These are phyloP conservation scores for Lypha dubia DNA, from an alignment of 2,888 invertebrate species.

Conservation along the genomic window DNA sequence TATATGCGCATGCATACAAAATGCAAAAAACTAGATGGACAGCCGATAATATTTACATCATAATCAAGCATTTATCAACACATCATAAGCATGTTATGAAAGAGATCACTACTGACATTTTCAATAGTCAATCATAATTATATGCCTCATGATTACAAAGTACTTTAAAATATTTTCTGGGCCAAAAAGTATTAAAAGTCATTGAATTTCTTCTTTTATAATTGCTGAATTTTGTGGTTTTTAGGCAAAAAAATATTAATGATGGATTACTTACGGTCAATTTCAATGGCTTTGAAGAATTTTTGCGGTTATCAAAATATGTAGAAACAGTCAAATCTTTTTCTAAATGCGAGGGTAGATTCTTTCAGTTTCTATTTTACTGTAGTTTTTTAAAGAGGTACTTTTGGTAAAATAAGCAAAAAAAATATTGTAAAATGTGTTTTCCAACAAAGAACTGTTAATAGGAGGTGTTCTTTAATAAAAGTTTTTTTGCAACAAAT, in stretches of 20 bases:
- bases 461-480: no score
- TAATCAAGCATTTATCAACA: conserved; percentile 67
- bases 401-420: no score
- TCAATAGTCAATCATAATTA: conserved; percentile 68
- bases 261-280: conserved; percentile 46
- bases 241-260: conserved; percentile 10
- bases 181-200: conserved; percentile 5
- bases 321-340: background rate
- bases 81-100: conserved; percentile 62
- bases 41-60: conserved; percentile 58
- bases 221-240: background rate
- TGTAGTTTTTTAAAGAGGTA: no score
- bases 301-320: conserved; percentile 31
- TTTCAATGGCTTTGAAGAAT: conserved; percentile 7
- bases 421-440: no score
- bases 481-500: no score
- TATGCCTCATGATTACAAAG: conserved; percentile 56
- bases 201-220: conserved; percentile 13
- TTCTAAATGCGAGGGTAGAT: background rate
- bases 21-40: conserved; percentile 18
- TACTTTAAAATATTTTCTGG: conserved; percentile 13
- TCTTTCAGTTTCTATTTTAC: no score
- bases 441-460: no score
- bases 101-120: conserved; percentile 26
- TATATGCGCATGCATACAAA: conserved; percentile 17